These are phyloP conservation scores for Salpingus planirostris DNA, from an alignment of 2,888 invertebrate genomes.

Conservation along the genomic window DNA sequence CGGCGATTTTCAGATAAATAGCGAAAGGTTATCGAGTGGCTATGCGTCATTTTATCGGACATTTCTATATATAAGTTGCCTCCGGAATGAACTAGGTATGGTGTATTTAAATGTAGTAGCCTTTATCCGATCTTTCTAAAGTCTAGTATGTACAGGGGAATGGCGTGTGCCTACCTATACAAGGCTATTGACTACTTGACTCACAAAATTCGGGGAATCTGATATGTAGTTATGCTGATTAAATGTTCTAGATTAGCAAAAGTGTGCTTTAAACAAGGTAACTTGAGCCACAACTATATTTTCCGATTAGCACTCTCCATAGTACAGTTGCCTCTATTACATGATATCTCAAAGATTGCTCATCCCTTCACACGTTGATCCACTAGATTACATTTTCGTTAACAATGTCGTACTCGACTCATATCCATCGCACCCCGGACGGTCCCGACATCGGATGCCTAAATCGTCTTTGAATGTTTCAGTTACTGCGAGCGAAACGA, in stretches of 20 bases:
- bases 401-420: too few species aligned
- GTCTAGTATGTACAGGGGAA: slow-evolving; percentile 47
- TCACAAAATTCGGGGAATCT: slow-evolving; percentile 37
- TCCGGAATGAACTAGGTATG: slow-evolving; percentile 69
- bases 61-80: slow-evolving; percentile 50
- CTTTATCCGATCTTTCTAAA: slow-evolving; percentile 37
- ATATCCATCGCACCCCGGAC: slow-evolving; percentile 3
- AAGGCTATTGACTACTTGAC: slow-evolving; percentile 51
- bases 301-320: slow-evolving; percentile 16
- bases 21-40: slow-evolving; percentile 21
- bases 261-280: slow-evolving; percentile 42
- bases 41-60: slow-evolving; percentile 32
- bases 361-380: too few species aligned
- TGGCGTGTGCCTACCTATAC: slow-evolving; percentile 57
- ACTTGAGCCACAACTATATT: slow-evolving; percentile 32
- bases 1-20: slow-evolving; percentile 22
- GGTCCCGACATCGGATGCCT: too few species aligned
- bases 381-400: too few species aligned
- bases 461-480: too few species aligned
- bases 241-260: slow-evolving; percentile 42
- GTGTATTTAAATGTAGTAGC: slow-evolving; percentile 38
- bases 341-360: too few species aligned
- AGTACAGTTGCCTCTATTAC: too few species aligned
- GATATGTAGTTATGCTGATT: slow-evolving; percentile 42
- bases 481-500: slow-evolving; percentile 25